Evolutionary conservation across 30 jellyfish, hydroid and myxozoan genomes (phyloP).

Genomic region (Hydractinia echinata): DNA sequence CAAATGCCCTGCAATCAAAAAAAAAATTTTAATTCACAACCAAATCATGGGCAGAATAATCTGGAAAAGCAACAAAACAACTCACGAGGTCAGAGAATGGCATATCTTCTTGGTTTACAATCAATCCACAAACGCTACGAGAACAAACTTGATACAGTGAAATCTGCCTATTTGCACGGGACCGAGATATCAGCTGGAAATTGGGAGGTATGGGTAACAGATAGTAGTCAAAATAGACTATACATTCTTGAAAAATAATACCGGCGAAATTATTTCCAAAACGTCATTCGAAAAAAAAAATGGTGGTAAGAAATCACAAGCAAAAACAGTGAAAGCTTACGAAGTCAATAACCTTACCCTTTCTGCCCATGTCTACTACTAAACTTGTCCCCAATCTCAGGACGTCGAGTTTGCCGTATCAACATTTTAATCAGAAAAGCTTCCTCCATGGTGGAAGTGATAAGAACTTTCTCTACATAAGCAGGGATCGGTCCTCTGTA

Average conservation of each 20-base stretch:
- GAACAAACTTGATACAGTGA: background rate
- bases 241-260: too few species aligned
- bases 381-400: constrained; percentile 99
- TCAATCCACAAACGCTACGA: constrained; percentile 94
- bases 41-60: too few species aligned
- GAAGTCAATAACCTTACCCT: constrained; percentile 57
- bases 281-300: too few species aligned
- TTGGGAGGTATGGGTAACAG: too few species aligned
- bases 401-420: constrained; percentile 96
- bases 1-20: constrained; percentile 74
- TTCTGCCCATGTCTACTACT: constrained; percentile 99
- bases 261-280: too few species aligned
- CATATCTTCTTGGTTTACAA: constrained; percentile 99
- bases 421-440: constrained; percentile 89
- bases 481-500: constrained; percentile 98
- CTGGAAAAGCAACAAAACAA: background rate
- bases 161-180: background rate
- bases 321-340: too few species aligned
- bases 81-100: constrained; percentile 96
- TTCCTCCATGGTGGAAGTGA: constrained; percentile 99
- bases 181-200: too few species aligned
- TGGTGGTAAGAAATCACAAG: too few species aligned
- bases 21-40: background rate
- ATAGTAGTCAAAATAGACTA: too few species aligned
- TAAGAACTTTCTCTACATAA: constrained; percentile 86